phyloP scores from a whole-genome alignment of 2,797 vertebrate species.

The Lindbergichthys nudifrons region DNA sequence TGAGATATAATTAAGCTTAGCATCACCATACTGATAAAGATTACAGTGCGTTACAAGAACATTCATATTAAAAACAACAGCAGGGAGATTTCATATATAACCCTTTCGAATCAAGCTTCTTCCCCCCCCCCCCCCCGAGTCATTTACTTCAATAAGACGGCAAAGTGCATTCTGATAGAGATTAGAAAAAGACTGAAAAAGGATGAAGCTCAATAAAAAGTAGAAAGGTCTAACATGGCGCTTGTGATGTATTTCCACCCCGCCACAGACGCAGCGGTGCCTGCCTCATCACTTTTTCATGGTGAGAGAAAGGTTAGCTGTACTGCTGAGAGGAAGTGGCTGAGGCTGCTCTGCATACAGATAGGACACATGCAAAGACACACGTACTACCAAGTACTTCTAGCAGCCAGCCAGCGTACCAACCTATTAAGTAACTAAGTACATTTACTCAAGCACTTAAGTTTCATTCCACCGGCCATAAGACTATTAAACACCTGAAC shows the following conservation, averaged over 20 bases:
- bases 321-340: slow-evolving; percentile 35
- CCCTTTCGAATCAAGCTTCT: neutral
- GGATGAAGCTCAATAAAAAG: neutral
- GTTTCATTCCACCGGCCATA: too few relatives aligned
- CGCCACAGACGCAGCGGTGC: slow-evolving; percentile 30
- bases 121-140: fast-evolving
- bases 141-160: neutral
- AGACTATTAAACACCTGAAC: too few relatives aligned
- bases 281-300: slow-evolving; percentile 80
- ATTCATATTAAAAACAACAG: neutral
- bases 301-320: slow-evolving; percentile 63
- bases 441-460: too few relatives aligned
- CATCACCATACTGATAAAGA: neutral
- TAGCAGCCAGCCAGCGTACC: neutral
- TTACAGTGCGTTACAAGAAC: too few relatives aligned
- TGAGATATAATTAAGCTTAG: too few relatives aligned
- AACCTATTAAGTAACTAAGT: too few relatives aligned
- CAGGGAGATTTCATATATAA: neutral
- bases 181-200: neutral
- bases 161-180: neutral
- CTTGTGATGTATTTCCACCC: slow-evolving; percentile 70
- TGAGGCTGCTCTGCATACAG: slow-evolving; percentile 6
- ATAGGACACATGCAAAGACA: slow-evolving; percentile 18
- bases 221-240: neutral
- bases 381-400: neutral